phyloP scores from a whole-genome alignment of 2,888 invertebrate genomes.

The Blastobasis adustella region DNA sequence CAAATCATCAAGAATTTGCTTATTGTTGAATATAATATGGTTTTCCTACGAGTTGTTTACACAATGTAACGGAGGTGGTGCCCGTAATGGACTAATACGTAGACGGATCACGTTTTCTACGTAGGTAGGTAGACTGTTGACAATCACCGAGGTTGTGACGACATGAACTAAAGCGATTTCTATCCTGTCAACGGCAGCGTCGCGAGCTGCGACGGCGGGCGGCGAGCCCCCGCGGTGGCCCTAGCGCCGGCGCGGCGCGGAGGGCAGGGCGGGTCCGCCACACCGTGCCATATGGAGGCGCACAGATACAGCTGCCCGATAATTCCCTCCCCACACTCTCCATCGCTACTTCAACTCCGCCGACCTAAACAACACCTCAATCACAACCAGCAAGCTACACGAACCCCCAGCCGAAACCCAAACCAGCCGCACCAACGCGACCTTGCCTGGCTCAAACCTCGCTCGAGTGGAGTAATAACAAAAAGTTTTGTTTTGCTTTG shows the following conservation, averaged over 20 bases:
- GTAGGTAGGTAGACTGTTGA: conserved; percentile 33
- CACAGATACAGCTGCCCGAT: too few relatives aligned
- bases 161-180: conserved; percentile 41
- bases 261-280: too few relatives aligned
- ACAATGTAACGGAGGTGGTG: conserved; percentile 17
- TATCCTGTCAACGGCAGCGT: conserved; percentile 19
- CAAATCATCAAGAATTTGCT: background rate
- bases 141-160: conserved; percentile 40
- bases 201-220: too few relatives aligned
- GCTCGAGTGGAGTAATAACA: conserved; percentile 25
- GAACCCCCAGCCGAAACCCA: too few relatives aligned
- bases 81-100: conserved; percentile 36
- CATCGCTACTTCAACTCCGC: too few relatives aligned
- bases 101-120: conserved; percentile 43
- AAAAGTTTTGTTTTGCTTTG: conserved; percentile 41
- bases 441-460: conserved; percentile 28
- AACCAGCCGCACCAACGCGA: conserved; percentile 13
- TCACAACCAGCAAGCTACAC: too few relatives aligned
- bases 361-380: too few relatives aligned
- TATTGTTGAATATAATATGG: background rate
- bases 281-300: too few relatives aligned
- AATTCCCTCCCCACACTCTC: too few relatives aligned
- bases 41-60: conserved; percentile 7
- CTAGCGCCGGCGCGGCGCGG: too few relatives aligned
- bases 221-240: too few relatives aligned